Evolutionary conservation across 1,140 invertebrate species (phyloP), one percentile per base, ranked within the genome.

Genomic region (Berghia stephanieae): DNA sequence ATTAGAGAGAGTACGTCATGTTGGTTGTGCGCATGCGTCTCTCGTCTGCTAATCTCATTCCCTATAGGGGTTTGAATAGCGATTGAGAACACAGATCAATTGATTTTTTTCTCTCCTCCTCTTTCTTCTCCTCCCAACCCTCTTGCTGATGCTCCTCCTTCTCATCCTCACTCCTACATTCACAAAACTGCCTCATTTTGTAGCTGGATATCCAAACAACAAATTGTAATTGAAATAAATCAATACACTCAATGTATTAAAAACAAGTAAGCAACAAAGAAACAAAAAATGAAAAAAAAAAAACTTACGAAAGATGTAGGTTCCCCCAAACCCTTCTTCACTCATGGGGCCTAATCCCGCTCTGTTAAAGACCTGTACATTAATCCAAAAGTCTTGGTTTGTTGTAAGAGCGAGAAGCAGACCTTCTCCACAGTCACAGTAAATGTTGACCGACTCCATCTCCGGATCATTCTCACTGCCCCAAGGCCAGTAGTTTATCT

Each of bases 331-430:
- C 24, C 44, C 57, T 40, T 75, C 69, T 52, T 79, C 96, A 90
- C 96, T 97, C 85, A 97, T 95, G 0, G 96, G 95, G 21, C 97
- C 96, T 89, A 96, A 94, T 57, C 97, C 97, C 16, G 97, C 97
- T 1, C 94, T 93, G 90, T 98, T 99, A 85, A 97, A 98, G 1
- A 95, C 96, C 95, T 98, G 98, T 2, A 97, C 96, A 82, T 92
- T 96, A 0, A 99, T 95, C 88, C 93, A 95, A 90, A 99, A 99
- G 87, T 97, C 95, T 0, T 94, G 96, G 86, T 98, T 94, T 0
- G 96, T 95, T 78, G 95, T 92, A 24, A 99, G 90, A 84, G 97
- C 97, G 36, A 98, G 95, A 83, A 99, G 95, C 0, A 97, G 89
- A 0, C 96, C 95, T 4, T 70, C 31, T 13, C 75, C 80, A 10